Conservation (phyloP, 2,113 vertebrate genomes). For the Willisornis vidua region DNA sequence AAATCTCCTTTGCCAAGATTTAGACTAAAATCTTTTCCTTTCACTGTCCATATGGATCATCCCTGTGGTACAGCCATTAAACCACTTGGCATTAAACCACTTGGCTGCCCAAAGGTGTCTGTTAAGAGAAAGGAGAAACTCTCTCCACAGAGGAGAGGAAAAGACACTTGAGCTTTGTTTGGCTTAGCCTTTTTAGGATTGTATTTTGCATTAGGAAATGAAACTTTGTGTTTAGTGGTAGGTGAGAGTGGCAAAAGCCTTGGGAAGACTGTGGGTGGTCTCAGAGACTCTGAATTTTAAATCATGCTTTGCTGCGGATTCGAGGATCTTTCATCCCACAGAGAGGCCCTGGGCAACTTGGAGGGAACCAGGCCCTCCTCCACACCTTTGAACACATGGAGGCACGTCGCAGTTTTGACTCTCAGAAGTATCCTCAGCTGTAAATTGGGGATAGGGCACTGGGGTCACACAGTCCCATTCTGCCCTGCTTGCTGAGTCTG, state of each 20-base stretch:
- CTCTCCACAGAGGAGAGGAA: background rate
- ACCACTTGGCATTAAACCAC: background rate
- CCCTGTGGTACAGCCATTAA: background rate
- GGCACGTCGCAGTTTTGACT: background rate
- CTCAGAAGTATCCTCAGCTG: background rate
- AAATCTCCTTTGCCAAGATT: background rate
- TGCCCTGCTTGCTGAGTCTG: background rate
- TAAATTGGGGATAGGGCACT: background rate
- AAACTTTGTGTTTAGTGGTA: background rate
- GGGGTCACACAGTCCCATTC: fast-evolving
- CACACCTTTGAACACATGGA: background rate
- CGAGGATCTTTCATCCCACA: background rate
- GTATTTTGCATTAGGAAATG: background rate
- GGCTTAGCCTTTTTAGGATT: background rate
- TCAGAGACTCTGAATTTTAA: fast-evolving
- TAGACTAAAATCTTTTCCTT: background rate
- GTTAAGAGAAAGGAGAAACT: background rate
- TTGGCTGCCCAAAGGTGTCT: background rate
- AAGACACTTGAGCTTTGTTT: background rate
- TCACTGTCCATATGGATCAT: fast-evolving
- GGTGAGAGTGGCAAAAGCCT: background rate
- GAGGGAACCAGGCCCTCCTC: background rate
- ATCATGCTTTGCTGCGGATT: background rate
- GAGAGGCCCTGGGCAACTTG: fast-evolving
- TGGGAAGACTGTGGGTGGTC: background rate